Conservation (phyloP, 2,888 invertebrate species). For the Sinhomidia bicolor region DNA sequence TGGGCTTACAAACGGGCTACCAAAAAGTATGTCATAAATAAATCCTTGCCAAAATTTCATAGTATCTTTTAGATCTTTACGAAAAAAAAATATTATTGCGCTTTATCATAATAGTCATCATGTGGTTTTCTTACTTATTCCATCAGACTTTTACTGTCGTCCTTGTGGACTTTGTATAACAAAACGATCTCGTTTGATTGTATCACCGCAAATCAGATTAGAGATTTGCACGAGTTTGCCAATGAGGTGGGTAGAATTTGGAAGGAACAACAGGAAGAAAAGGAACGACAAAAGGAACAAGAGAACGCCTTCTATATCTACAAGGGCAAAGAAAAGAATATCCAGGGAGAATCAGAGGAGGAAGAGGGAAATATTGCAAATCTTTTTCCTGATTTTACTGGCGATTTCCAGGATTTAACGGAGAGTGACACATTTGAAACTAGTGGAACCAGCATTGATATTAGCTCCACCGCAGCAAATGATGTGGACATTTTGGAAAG, state of each 20-base stretch:
- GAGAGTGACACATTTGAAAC: slow-evolving; percentile 40
- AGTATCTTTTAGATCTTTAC: background rate
- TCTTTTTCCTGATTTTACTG: slow-evolving; percentile 78
- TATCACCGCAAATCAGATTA: slow-evolving; percentile 81
- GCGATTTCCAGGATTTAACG: slow-evolving; percentile 75
- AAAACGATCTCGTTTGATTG: slow-evolving; percentile 84
- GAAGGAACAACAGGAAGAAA: slow-evolving; percentile 88
- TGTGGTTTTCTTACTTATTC: slow-evolving; percentile 54
- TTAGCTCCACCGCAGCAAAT: slow-evolving; percentile 16
- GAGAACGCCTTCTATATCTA: slow-evolving; percentile 84
- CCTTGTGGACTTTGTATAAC: slow-evolving; percentile 87
- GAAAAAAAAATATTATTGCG: background rate
- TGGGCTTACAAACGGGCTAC: slow-evolving; percentile 70
- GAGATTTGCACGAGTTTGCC: slow-evolving; percentile 83
- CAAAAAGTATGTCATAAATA: slow-evolving; percentile 68
- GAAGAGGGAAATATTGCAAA: slow-evolving; percentile 78
- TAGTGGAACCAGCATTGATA: background rate
- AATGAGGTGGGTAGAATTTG: slow-evolving; percentile 87
- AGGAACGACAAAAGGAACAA: slow-evolving; percentile 86
- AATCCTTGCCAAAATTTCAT: background rate
- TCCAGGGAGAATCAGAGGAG: slow-evolving; percentile 74
- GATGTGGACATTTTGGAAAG: slow-evolving; percentile 62
- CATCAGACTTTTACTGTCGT: slow-evolving; percentile 86
- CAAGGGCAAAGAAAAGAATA: slow-evolving; percentile 76
- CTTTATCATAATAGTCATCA: background rate